A percentile compares a stretch with the other conserved stretches of the same genome.
Evolutionary conservation across 2,888 invertebrate species (phyloP).

Genomic region (Mamestra brassicae): DNA sequence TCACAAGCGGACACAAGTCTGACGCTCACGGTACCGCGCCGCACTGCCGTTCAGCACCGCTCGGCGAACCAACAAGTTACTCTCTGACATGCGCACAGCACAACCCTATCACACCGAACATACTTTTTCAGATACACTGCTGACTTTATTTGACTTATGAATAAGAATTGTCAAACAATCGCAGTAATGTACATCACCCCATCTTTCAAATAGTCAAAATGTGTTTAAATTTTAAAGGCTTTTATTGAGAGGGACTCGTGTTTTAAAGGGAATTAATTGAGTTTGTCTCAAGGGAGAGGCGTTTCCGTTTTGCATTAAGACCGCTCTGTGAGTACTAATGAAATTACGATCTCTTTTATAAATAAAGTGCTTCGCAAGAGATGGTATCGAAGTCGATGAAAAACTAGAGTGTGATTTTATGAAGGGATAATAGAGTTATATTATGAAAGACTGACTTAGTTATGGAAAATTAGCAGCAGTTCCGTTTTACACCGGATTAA

Average conservation of each 20-base stretch:
- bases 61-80: slow-evolving; percentile 88
- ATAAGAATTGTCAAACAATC: slow-evolving; percentile 29
- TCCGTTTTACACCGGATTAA: slow-evolving; percentile 52
- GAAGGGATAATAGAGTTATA: slow-evolving; percentile 44
- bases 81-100: slow-evolving; percentile 87
- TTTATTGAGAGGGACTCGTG: slow-evolving; percentile 82
- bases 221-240: slow-evolving; percentile 88
- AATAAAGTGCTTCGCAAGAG: slow-evolving; percentile 69
- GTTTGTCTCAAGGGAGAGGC: slow-evolving; percentile 87
- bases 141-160: slow-evolving; percentile 55
- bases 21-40: slow-evolving; percentile 81
- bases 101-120: slow-evolving; percentile 72
- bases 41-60: slow-evolving; percentile 86
- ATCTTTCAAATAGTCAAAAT: slow-evolving; percentile 74
- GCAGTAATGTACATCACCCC: slow-evolving; percentile 51
- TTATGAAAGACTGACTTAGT: slow-evolving; percentile 45
- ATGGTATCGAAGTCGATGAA: slow-evolving; percentile 61
- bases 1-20: slow-evolving; percentile 75
- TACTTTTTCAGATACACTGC: slow-evolving; percentile 67
- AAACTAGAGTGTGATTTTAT: slow-evolving; percentile 58
- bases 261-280: slow-evolving; percentile 89
- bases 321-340: slow-evolving; percentile 83
- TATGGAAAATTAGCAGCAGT: slow-evolving; percentile 44
- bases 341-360: slow-evolving; percentile 84
- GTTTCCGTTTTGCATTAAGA: slow-evolving; percentile 88